Conservation (phyloP, 2,113 vertebrate genomes). For the Tringa solitaria region DNA sequence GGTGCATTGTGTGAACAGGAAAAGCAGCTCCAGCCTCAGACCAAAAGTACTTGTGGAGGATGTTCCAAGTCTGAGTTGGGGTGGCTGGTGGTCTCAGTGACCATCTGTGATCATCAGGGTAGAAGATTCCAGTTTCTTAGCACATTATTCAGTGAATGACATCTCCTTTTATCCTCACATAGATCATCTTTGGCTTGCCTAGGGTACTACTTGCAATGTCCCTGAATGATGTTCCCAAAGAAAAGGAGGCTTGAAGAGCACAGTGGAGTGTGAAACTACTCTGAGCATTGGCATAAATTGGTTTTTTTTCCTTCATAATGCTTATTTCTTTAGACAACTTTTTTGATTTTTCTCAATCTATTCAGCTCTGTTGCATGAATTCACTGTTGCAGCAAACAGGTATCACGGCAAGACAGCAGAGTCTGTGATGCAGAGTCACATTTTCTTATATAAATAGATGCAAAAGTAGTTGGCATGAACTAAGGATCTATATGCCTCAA, state of each 20-base stretch:
- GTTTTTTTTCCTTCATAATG: neutral
- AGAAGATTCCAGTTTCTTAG: neutral
- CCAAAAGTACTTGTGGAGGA: neutral
- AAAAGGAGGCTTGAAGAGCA: neutral
- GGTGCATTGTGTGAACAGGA: neutral
- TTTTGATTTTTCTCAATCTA: neutral
- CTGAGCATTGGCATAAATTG: neutral
- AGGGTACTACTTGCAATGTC: neutral
- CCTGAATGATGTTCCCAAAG: neutral
- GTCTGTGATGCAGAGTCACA: neutral
- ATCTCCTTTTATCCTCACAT: neutral
- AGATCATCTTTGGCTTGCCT: neutral
- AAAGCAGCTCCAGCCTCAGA: neutral
- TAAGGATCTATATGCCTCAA: neutral
- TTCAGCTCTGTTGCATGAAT: neutral
- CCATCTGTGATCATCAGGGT: neutral
- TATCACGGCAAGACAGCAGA: fast-evolving
- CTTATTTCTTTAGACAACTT: neutral
- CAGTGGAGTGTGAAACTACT: neutral
- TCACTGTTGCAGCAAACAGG: neutral
- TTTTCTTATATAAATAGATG: neutral
- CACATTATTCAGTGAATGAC: neutral
- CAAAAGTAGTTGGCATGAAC: neutral
- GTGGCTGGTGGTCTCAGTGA: neutral
- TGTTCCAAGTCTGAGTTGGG: neutral